A percentile compares a stretch with the other conserved stretches of the same genome.
phyloP scores from a whole-genome alignment of 2,888 invertebrate genomes.

The Eupithecia centaureata region DNA sequence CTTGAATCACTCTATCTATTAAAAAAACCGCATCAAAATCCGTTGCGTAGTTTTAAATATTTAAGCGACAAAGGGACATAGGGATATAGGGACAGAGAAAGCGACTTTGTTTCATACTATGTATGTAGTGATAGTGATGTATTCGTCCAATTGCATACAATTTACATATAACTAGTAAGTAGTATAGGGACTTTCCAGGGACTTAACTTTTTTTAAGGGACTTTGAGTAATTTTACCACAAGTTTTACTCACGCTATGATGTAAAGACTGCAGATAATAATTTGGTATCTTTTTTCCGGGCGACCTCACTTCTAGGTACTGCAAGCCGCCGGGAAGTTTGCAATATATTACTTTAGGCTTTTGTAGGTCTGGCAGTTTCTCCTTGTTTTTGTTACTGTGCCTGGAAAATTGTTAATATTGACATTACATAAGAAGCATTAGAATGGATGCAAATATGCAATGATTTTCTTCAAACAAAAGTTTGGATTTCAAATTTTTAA shows the following conservation, averaged over 20 bases:
- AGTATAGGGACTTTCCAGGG: background rate
- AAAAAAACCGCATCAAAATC: too few species aligned
- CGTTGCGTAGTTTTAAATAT: too few species aligned
- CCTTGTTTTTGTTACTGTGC: slow-evolving; percentile 2
- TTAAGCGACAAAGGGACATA: too few species aligned
- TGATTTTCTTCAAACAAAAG: background rate
- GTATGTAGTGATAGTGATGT: too few species aligned
- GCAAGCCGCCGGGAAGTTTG: slow-evolving; percentile 83
- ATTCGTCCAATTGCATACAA: too few species aligned
- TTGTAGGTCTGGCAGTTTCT: slow-evolving; percentile 55
- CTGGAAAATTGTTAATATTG: background rate
- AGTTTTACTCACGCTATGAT: slow-evolving; percentile 61
- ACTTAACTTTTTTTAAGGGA: too few species aligned
- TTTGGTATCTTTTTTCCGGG: slow-evolving; percentile 83
- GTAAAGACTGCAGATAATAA: slow-evolving; percentile 73
- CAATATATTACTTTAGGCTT: slow-evolving; percentile 70
- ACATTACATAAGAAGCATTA: background rate
- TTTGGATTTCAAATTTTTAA: too few species aligned
- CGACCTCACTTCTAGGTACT: slow-evolving; percentile 84
- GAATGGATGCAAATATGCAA: background rate
- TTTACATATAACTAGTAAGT: too few species aligned
- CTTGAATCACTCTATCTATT: too few species aligned
- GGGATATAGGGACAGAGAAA: too few species aligned
- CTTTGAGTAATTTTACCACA: too few species aligned
- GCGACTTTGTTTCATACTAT: too few species aligned